These are phyloP conservation scores for Trissonchulus latispiculum DNA, from an alignment of 2,888 invertebrate species.

Conservation along the genomic window DNA sequence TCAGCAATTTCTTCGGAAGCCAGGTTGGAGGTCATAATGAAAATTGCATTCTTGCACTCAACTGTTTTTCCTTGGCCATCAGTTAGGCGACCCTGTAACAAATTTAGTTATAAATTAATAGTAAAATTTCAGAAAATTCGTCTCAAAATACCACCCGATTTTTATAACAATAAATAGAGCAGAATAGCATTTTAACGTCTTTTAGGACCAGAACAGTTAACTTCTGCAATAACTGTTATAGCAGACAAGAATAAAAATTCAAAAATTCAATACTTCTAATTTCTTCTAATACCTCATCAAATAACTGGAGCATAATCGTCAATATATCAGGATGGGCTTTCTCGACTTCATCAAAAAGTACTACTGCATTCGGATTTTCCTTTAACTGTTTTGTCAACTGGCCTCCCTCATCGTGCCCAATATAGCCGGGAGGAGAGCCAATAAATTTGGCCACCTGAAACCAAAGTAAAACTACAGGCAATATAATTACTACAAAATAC, in stretches of 20 bases:
- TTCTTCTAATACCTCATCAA: constrained; percentile 76
- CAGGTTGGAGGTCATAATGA: constrained; percentile 80
- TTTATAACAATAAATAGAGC: no score
- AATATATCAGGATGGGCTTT: constrained; percentile 87
- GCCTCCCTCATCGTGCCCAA: constrained; percentile 82
- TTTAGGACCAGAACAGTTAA: no score
- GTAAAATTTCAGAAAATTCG: no score
- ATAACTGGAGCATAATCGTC: constrained; percentile 76
- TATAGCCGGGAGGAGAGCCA: constrained; percentile 76
- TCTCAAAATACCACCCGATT: no score
- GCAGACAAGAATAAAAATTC: no score
- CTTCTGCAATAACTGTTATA: no score
- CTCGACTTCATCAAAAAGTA: constrained; percentile 83
- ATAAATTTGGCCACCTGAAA: constrained; percentile 70
- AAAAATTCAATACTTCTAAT: no score
- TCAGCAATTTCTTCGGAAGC: constrained; percentile 79
- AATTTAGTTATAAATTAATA: no score
- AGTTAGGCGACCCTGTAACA: constrained; percentile 64
- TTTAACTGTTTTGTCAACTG: constrained; percentile 69
- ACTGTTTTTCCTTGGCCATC: constrained; percentile 82
- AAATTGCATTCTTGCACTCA: constrained; percentile 79
- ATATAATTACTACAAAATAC: no score
- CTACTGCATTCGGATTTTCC: constrained; percentile 56
- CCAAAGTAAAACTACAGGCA: no score
- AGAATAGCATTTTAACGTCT: no score